A percentile compares a stretch with the other conserved stretches of the same genome.
Conservation (phyloP, 1,140 invertebrate genomes). For the Zaprionus ghesquierei region DNA sequence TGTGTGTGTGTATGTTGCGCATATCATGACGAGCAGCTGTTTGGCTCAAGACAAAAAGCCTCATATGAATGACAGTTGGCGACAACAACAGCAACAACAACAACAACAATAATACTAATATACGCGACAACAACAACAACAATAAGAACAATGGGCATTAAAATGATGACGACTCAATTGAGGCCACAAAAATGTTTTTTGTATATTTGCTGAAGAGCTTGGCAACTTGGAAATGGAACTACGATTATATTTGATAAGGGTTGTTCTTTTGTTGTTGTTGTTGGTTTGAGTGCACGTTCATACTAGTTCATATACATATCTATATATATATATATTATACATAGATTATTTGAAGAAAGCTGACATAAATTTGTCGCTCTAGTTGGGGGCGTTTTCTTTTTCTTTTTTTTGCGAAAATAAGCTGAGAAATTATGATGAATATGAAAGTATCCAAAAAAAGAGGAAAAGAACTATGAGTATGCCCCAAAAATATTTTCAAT, state of each 20-base stretch:
- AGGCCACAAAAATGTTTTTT: constrained; percentile 32
- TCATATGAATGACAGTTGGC: constrained; percentile 55
- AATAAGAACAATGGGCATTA: constrained; percentile 20
- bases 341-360: not conserved
- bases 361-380: constrained; percentile 27
- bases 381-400: not conserved
- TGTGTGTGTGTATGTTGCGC: not conserved
- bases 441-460: too few relatives aligned
- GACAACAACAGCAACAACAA: constrained; percentile 17
- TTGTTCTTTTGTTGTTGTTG: constrained; percentile 6
- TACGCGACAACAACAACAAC: not conserved
- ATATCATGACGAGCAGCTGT: constrained; percentile 71
- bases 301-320: not conserved
- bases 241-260: constrained; percentile 55
- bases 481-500: constrained; percentile 5
- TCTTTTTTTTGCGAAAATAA: not conserved
- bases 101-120: constrained; percentile 34
- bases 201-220: constrained; percentile 29
- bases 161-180: constrained; percentile 64
- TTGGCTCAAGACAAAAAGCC: constrained; percentile 62
- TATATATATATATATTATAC: constrained; percentile 1
- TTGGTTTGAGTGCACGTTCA: not conserved
- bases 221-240: constrained; percentile 20
- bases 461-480: not conserved
- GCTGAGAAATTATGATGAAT: too few relatives aligned